Evolutionary conservation across 2,888 invertebrate genomes (phyloP).

Genomic region (Agrilus mali): DNA sequence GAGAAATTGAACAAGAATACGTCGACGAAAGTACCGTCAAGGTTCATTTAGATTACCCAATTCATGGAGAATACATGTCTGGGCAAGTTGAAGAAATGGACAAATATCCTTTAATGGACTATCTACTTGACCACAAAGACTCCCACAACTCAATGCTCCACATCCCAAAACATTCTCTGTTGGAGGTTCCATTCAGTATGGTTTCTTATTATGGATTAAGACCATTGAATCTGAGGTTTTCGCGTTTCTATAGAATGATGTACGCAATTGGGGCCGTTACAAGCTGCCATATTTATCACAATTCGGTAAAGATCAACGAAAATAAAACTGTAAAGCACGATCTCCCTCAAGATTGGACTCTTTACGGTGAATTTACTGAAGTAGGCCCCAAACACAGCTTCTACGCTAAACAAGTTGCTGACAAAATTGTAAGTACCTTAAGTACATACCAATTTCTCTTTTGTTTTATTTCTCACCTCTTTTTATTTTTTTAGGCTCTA

Average conservation of each 20-base stretch:
- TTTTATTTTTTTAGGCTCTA: slow-evolving; percentile 19
- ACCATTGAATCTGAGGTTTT: slow-evolving; percentile 17
- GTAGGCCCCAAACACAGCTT: slow-evolving; percentile 22
- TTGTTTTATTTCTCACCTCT: neutral
- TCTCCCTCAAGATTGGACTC: slow-evolving; percentile 25
- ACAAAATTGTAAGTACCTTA: slow-evolving; percentile 17
- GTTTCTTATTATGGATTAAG: slow-evolving; percentile 7
- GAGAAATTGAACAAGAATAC: slow-evolving; percentile 11
- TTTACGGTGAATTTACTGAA: slow-evolving; percentile 23
- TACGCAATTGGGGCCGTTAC: slow-evolving; percentile 18
- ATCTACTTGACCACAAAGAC: no score
- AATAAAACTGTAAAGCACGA: slow-evolving; percentile 14
- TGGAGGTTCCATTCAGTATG: neutral
- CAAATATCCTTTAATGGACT: no score
- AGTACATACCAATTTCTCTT: neutral
- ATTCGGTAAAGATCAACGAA: slow-evolving; percentile 16
- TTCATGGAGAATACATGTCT: slow-evolving; percentile 17
- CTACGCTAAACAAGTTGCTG: slow-evolving; percentile 23
- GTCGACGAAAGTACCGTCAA: slow-evolving; percentile 16
- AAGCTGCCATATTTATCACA: slow-evolving; percentile 21
- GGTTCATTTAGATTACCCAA: slow-evolving; percentile 18
- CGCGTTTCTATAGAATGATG: slow-evolving; percentile 14
- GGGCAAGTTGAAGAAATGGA: slow-evolving; percentile 6
- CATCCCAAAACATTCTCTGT: no score
- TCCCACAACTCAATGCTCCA: no score